A percentile compares a stretch with the other conserved stretches of the same genome.
Conservation (phyloP, 2,113 vertebrate species). For the Eptesicus fuscus region DNA sequence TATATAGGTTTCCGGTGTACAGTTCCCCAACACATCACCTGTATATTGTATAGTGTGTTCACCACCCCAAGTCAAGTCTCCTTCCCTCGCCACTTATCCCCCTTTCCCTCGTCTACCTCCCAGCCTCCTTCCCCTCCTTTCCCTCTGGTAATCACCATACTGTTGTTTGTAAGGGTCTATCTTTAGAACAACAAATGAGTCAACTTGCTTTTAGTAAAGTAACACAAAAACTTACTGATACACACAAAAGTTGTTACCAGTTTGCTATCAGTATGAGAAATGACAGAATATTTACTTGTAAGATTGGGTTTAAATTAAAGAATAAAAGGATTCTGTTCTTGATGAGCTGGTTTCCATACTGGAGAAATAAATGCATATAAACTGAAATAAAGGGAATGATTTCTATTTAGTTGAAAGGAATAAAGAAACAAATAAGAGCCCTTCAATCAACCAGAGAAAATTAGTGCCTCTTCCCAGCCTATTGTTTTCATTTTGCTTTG, state of each 20-base stretch:
- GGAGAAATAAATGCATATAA: conserved; percentile 38
- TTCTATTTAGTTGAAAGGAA: conserved; percentile 21
- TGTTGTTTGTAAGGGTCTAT: neutral
- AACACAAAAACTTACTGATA: neutral
- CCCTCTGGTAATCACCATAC: neutral
- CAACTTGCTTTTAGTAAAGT: neutral
- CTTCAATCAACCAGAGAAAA: conserved; percentile 19
- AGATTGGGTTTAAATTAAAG: conserved; percentile 3
- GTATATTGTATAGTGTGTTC: neutral
- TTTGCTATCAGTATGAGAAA: neutral
- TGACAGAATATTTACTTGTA: neutral
- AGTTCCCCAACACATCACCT: neutral
- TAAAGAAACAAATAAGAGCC: conserved; percentile 39
- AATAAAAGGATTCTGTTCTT: conserved; percentile 26
- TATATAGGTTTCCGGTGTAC: neutral
- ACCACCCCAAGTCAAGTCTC: neutral
- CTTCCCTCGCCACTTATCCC: neutral
- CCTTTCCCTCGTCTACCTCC: neutral
- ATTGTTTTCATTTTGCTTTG: conserved; percentile 9
- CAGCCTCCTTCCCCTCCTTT: neutral
- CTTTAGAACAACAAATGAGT: neutral
- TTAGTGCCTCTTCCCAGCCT: neutral
- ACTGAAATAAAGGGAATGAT: conserved; percentile 15
- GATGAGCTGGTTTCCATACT: neutral
- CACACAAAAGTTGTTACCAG: neutral